Percentiles rank a stretch among this genome's conserved stretches.
phyloP scores from a whole-genome alignment of 1,140 invertebrate species.

The Cherax destructor region DNA sequence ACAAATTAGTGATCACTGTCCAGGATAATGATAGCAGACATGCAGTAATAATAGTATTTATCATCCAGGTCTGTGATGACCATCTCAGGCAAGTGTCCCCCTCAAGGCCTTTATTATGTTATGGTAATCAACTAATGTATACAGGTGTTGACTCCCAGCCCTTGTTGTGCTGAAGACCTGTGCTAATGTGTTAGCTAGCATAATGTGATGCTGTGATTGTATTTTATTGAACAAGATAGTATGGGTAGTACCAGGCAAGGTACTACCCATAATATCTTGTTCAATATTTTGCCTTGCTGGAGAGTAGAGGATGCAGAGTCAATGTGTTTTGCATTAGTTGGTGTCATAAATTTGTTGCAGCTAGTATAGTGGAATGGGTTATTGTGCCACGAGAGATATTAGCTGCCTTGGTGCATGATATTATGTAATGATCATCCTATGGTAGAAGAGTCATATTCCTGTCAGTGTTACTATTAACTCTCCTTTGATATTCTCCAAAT shows the following conservation, averaged over 20 bases:
- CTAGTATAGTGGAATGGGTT: conserved; percentile 27
- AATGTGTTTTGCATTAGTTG: conserved; percentile 2
- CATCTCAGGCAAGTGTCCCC: not conserved
- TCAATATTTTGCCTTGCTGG: not conserved
- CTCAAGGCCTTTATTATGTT: not conserved
- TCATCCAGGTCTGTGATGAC: not conserved
- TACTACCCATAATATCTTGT: not conserved
- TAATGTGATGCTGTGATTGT: not conserved
- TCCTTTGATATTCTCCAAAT: not conserved
- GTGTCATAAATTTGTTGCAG: conserved; percentile 31
- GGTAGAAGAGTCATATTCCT: conserved; percentile 12
- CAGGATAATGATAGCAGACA: not conserved
- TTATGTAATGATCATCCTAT: conserved; percentile 30
- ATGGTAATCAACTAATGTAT: conserved; percentile 2
- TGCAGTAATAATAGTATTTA: not conserved
- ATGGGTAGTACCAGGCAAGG: not conserved
- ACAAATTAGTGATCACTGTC: not conserved
- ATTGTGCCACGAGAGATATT: not conserved
- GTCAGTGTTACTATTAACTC: conserved; percentile 21
- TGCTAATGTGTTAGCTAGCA: not conserved
- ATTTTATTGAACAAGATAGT: not conserved
- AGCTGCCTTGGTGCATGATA: conserved; percentile 8
- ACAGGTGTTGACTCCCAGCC: not conserved
- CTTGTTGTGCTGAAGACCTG: not conserved
- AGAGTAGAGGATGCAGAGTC: not conserved